phyloP scores from a whole-genome alignment of 1,140 invertebrate genomes.

The Magallana gigas region DNA sequence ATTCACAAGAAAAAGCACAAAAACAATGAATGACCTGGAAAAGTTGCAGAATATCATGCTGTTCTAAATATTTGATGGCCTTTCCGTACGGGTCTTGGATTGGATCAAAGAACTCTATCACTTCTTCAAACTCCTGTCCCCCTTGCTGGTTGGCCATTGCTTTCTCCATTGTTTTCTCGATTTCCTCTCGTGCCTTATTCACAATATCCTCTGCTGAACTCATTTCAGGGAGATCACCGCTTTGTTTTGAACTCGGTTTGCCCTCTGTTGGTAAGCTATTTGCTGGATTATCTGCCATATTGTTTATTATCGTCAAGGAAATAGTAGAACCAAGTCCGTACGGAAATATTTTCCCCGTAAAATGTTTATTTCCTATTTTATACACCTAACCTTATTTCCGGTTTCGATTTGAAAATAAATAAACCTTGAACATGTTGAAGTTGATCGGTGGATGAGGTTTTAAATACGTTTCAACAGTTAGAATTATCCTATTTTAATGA shows the following conservation, averaged over 20 bases:
- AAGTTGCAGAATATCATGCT: slow-evolving; percentile 74
- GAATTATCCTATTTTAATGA: no score
- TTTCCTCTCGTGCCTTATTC: slow-evolving; percentile 35
- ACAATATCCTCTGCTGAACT: slow-evolving; percentile 41
- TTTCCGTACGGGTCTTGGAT: slow-evolving; percentile 74
- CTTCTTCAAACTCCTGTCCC: slow-evolving; percentile 37
- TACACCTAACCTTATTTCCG: not conserved
- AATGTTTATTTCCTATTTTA: not conserved
- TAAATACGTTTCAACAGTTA: no score
- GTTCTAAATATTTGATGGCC: slow-evolving; percentile 74
- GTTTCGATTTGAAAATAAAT: not conserved
- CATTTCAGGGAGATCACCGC: not conserved
- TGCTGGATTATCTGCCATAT: slow-evolving; percentile 41
- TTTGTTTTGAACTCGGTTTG: slow-evolving; percentile 4
- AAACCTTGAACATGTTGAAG: no score
- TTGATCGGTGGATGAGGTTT: no score
- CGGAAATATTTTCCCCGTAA: not conserved
- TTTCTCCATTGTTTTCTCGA: slow-evolving; percentile 43
- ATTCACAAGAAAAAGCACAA: no score
- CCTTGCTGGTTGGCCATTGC: slow-evolving; percentile 8
- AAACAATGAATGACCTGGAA: slow-evolving; percentile 68
- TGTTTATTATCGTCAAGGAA: slow-evolving; percentile 49
- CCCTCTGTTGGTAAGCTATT: slow-evolving; percentile 25
- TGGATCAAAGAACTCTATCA: slow-evolving; percentile 62
- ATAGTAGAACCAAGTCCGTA: not conserved